Evolutionary conservation across 2,888 invertebrate species (phyloP), one percentile per base, ranked within the genome.

Genomic region (Abrostola triplasia): DNA sequence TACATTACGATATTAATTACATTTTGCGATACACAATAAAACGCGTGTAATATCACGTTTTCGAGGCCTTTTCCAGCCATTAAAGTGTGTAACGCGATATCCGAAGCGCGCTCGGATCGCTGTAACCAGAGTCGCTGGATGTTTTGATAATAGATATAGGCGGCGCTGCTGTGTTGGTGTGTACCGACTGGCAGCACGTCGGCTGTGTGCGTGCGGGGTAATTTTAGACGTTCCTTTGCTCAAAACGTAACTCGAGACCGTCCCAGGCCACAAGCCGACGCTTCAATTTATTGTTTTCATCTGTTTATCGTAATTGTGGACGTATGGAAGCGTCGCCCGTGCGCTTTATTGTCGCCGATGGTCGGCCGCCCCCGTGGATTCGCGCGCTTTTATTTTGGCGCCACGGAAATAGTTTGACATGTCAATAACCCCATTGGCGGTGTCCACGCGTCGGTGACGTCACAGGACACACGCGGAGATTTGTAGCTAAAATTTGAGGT

Each of bases 1-100:
- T 88, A 83, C 83, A 87, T 94, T 94, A 90, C 92, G 87, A 89
- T 92, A 93, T 94, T 94, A 94, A 94, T 94, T 93, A 93, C 93
- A 90, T 92, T 93, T 92, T 86, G 92, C 92, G 88, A 92, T 92
- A 92, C 86, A 92, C 91, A 93, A 94, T 92, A 94, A 93, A 93
- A 93, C 90, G 90, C 93, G 92, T 93, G 92, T 94, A 93, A 94
- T 94, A 93, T 94, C 92, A 92, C 92, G 91, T 93, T 94, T 94
- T 94, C 93, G 94, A 93, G 94, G 94, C 93, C 94, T 94, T 94
- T 94, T 94, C 94, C 94, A 94, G 92, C 94, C 93, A 94, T 94
- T 94, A 94, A 94, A 94, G 94, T 92, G 91, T 93, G 94, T 92
- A 94, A 94, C 85, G 89, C 89, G 94, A 94, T 93, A 92, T 91